These are phyloP conservation scores for Platichthys flesus DNA, from an alignment of 2,113 vertebrate species.

Conservation along the genomic window DNA sequence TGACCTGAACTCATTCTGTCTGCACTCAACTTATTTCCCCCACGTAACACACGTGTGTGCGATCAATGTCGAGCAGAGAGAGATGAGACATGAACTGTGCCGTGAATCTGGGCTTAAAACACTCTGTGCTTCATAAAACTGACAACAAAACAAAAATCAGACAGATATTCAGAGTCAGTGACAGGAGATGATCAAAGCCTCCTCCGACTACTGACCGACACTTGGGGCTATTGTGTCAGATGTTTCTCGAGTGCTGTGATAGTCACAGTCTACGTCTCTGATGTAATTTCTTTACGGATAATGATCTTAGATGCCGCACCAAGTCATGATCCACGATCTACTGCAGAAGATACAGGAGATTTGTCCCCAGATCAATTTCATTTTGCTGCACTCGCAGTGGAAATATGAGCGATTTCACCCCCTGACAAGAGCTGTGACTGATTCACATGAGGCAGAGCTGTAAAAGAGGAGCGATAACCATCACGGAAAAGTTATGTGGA, in stretches of 20 bases:
- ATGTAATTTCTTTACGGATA: background rate
- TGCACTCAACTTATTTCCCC: constrained; percentile 36
- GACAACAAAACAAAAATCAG: background rate
- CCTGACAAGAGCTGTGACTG: too few relatives aligned
- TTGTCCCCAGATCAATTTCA: constrained; percentile 14
- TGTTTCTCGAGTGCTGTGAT: constrained; percentile 15
- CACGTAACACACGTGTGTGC: background rate
- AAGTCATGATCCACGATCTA: background rate
- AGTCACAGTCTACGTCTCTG: background rate
- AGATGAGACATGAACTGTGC: background rate
- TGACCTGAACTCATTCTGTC: constrained; percentile 27
- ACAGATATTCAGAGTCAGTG: constrained; percentile 3
- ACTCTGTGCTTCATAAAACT: background rate
- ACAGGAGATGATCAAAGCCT: background rate
- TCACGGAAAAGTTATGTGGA: too few relatives aligned
- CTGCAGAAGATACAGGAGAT: background rate
- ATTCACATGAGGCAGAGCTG: too few relatives aligned
- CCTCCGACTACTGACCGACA: background rate
- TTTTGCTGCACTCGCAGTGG: background rate
- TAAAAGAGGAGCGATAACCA: too few relatives aligned
- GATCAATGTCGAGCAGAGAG: background rate
- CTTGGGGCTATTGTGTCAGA: background rate
- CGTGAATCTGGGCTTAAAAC: background rate
- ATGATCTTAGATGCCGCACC: constrained; percentile 1
- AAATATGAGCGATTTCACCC: constrained; percentile 36